Evolutionary conservation across 2,888 invertebrate genomes (phyloP).

Genomic region (Corythucha ciliata): DNA sequence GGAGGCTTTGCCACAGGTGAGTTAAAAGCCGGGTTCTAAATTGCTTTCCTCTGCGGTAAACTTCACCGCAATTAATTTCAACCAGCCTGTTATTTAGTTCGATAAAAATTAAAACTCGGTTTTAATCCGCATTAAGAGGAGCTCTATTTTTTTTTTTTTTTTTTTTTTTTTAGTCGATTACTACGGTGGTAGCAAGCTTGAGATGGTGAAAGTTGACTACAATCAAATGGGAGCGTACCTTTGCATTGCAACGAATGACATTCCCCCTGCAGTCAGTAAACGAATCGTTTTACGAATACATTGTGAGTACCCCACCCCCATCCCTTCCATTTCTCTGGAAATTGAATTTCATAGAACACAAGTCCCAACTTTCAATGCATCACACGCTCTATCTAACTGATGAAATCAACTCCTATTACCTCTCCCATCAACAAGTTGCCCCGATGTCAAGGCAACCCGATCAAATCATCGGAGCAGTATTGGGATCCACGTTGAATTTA

Average conservation of each 20-base stretch:
- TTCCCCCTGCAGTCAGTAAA: conserved; percentile 81
- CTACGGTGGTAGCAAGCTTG: conserved; percentile 22
- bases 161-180: conserved; percentile 21
- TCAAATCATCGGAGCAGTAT: conserved; percentile 21
- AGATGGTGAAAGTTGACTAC: conserved; percentile 27
- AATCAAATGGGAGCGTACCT: conserved; percentile 52
- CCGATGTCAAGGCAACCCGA: conserved; percentile 19
- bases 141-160: background rate
- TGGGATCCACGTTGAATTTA: conserved; percentile 24
- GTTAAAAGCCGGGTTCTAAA: background rate
- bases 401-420: background rate
- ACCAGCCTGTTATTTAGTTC: too few species aligned
- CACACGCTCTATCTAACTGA: background rate
- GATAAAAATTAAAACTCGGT: too few species aligned
- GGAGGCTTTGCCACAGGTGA: conserved; percentile 27
- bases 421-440: conserved; percentile 20
- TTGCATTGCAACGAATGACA: conserved; percentile 84
- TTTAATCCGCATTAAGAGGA: background rate
- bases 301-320: conserved; percentile 22
- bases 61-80: too few species aligned
- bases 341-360: too few species aligned
- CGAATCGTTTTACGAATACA: conserved; percentile 55
- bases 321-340: background rate
- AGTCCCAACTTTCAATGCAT: background rate
- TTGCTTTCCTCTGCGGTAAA: too few species aligned